Conservation (phyloP, 2,113 vertebrate genomes). For the Phalacrocorax aristotelis region DNA sequence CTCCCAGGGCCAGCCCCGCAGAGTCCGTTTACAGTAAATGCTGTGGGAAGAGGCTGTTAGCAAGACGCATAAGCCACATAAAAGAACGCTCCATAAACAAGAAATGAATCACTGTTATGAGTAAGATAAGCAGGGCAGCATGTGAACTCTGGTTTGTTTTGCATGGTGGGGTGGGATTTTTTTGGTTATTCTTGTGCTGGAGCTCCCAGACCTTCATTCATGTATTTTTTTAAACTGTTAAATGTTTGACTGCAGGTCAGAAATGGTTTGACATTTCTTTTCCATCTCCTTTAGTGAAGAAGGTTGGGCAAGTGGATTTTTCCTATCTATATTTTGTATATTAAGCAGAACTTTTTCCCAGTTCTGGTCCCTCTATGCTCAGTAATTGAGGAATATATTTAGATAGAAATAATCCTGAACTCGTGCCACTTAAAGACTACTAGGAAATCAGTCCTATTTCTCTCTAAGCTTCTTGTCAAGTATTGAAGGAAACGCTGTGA, state of each 20-base stretch:
- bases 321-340: background rate
- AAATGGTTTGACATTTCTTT: background rate
- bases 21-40: background rate
- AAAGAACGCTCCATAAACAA: background rate
- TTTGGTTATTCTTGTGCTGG: background rate
- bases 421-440: background rate
- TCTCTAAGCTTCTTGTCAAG: slow-evolving; percentile 22
- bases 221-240: background rate
- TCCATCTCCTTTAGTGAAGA: background rate
- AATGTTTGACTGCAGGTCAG: background rate
- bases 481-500: slow-evolving; percentile 25
- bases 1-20: background rate
- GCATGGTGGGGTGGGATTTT: background rate
- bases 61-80: background rate
- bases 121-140: background rate
- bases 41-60: background rate
- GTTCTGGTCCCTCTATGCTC: background rate
- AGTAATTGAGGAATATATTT: slow-evolving; percentile 7
- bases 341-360: background rate
- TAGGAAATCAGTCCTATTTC: slow-evolving; percentile 21
- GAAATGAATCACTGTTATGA: slow-evolving; percentile 1
- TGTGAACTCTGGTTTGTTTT: background rate
- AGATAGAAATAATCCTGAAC: slow-evolving; percentile 27
- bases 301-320: background rate
- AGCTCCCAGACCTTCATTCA: background rate